These are phyloP conservation scores for Hippocampus barbouri DNA, from an alignment of 2,113 vertebrate genomes.

Conservation along the genomic window DNA sequence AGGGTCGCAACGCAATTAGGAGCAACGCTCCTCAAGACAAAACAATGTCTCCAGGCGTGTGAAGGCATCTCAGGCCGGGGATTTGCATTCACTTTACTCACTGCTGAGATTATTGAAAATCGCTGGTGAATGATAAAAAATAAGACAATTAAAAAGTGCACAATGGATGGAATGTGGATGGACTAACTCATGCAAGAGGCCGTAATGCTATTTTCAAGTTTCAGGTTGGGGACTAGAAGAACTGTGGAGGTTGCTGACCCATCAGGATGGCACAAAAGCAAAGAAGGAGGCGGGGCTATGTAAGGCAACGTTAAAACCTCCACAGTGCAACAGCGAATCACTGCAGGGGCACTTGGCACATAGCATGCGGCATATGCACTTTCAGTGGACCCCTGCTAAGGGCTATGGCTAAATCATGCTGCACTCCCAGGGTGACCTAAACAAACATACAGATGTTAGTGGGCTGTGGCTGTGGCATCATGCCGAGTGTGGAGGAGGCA, in stretches of 20 bases:
- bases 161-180: background rate
- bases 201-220: conserved; percentile 6
- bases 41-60: conserved; percentile 18
- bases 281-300: background rate
- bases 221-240: conserved; percentile 8
- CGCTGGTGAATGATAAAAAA: background rate
- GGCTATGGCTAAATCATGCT: conserved; percentile 26
- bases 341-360: conserved; percentile 17
- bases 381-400: conserved; percentile 4
- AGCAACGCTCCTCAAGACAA: conserved; percentile 7
- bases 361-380: conserved; percentile 24
- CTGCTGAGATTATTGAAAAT: conserved; percentile 5
- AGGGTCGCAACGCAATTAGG: conserved; percentile 43
- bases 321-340: background rate
- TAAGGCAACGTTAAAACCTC: conserved; percentile 1
- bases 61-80: conserved; percentile 26
- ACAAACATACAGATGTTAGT: conserved; percentile 28
- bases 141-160: background rate
- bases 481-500: conserved; percentile 60
- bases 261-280: background rate
- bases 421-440: conserved; percentile 15
- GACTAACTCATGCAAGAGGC: conserved; percentile 51
- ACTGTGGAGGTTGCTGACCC: conserved; percentile 14
- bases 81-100: conserved; percentile 32
- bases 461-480: conserved; percentile 39